A percentile compares a stretch with the other conserved stretches of the same genome.
Evolutionary conservation across 2,797 vertebrate genomes (phyloP).

Genomic region (Xerus rutilus): DNA sequence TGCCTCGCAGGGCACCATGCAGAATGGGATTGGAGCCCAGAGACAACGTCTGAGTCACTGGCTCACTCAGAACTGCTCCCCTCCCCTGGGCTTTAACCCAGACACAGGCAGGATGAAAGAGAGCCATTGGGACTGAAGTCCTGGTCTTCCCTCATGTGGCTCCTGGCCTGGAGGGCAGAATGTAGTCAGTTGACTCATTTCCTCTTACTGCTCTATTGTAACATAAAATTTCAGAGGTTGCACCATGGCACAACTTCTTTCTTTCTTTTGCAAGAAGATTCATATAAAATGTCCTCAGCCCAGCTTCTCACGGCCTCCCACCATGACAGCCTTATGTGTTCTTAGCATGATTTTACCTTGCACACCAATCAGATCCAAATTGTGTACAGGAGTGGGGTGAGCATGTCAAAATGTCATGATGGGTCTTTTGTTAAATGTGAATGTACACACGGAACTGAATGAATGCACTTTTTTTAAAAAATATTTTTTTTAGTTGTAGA

Average conservation of each 20-base stretch:
- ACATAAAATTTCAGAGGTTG: constrained; percentile 75
- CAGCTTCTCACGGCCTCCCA: background rate
- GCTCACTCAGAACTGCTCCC: no score
- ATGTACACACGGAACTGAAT: constrained; percentile 8
- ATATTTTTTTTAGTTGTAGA: no score
- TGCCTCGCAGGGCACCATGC: background rate
- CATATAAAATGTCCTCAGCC: background rate
- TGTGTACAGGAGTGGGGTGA: background rate
- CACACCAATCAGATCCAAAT: background rate
- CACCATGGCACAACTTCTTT: background rate
- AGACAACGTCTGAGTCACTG: background rate
- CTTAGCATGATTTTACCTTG: background rate
- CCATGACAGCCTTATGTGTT: background rate
- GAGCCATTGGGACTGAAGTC: background rate
- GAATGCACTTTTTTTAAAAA: constrained; percentile 19
- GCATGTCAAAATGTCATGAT: background rate
- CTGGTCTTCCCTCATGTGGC: background rate
- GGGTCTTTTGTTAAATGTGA: constrained; percentile 49
- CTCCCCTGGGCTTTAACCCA: rapidly evolving
- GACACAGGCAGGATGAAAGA: background rate
- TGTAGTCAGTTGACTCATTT: constrained; percentile 63
- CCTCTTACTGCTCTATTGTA: constrained; percentile 60
- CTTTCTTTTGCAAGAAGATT: background rate
- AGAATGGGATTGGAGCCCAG: background rate
- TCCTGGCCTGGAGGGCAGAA: background rate